Base-by-base conservation (phyloP, 2,888 invertebrate species). In the Leptinotarsa juncta region DNA sequence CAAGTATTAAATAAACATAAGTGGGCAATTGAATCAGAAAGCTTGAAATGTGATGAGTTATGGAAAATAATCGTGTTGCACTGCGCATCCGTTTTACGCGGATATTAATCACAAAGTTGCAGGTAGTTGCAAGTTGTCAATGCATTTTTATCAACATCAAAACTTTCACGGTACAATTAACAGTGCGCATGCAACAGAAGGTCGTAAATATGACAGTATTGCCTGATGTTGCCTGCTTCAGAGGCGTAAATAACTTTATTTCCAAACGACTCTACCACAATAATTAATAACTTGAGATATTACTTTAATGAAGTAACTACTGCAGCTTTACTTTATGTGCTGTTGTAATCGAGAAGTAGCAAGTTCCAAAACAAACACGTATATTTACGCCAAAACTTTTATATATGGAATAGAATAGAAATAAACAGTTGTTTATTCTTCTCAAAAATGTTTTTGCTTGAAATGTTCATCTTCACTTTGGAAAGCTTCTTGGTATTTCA, bases 181-280 rank as follows among this genome's bases (percentile, higher is more conserved):
- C 74, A 74, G 69, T 50, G 71, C 77, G 75, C 80, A 80, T 80
- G 81, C 77, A 80, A 80, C 76, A 73, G 51, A 65, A 71, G 68
- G 72, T 77, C 78, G 77, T 80, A 79, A 80, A 81, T 81, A 79
- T 72, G 20, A 72, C 77, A 68, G 75, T 78, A 79, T 62, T 67
- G 72, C 57, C 48, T 67, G 72, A 67, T 62, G 67, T 84, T 78
- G 84, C 84, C 84, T 84, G 84, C 79, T 80, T 75, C 73, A 75
- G 75, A 81, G 81, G 83, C 82, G 84, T 84, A 84, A 84, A 84
- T 83, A 83, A 84, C 83, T 84, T 81, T 80, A 83, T 83, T 81
- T 82, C 78, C 78, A 78, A 81, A 80, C 77, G 77, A 75, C 65
- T 75, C 66, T 32, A 65, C 72, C 66, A 72, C 51, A 57, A 72